These are phyloP conservation scores for Dorcus parallelipipedus DNA, from an alignment of 2,888 invertebrate genomes.

Conservation along the genomic window DNA sequence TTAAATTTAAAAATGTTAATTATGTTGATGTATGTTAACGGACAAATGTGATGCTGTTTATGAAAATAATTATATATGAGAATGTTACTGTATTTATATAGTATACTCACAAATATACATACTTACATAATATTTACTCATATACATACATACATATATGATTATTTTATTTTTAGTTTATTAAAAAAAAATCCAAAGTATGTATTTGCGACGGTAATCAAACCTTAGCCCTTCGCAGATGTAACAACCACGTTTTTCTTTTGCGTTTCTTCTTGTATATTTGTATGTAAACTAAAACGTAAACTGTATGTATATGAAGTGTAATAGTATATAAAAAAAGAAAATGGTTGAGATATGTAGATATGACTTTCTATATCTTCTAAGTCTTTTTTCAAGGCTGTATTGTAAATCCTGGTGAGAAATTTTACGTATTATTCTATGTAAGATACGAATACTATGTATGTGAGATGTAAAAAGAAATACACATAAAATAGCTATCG, in stretches of 20 bases:
- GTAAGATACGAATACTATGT: not conserved
- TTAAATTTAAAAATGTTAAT: slow-evolving; percentile 3
- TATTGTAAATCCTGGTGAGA: no score
- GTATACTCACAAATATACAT: slow-evolving; percentile 5
- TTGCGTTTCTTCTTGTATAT: no score
- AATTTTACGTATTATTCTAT: not conserved
- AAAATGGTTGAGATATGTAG: no score
- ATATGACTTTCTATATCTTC: no score
- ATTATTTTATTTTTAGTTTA: not conserved
- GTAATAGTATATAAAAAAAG: no score
- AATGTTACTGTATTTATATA: slow-evolving; percentile 9
- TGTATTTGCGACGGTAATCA: no score
- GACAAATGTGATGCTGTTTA: slow-evolving; percentile 10
- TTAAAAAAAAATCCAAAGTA: not conserved
- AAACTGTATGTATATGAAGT: no score
- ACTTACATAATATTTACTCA: not conserved
- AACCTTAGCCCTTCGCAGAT: no score
- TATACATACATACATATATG: slow-evolving; percentile 3
- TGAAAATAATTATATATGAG: slow-evolving; percentile 6
- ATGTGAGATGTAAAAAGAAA: not conserved
- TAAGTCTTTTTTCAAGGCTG: no score
- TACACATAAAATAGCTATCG: not conserved
- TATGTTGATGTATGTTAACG: slow-evolving; percentile 4
- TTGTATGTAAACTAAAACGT: no score
- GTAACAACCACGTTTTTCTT: no score